Base-by-base conservation (phyloP, 2,797 vertebrate genomes). In the Clarias laeviceps region DNA sequence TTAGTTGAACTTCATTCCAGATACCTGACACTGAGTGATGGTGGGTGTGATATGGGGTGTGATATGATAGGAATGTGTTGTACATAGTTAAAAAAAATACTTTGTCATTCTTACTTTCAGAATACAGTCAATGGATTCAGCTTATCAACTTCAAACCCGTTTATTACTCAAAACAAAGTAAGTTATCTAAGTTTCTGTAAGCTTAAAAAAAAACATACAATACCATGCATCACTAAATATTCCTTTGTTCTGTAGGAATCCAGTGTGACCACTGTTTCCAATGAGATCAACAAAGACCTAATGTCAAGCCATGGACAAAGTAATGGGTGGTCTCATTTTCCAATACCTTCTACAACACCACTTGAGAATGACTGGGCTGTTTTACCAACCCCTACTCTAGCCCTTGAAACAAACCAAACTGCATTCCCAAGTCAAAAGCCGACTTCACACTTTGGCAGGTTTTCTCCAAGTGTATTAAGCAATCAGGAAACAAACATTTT, bases 401-500 rank as follows among this genome's bases (percentile, higher is more conserved):
- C 12, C 56, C 14, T 29, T n/a, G 70, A 78, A 22, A 32, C 27
- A 20, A 74, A 62, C 27, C 86, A 87, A 37, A 77, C 5, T 59
- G 54, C 84, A 32, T 54, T 74, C 14, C 22, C 34, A 4, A 87
- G 73, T 65, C 59, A 5, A 0, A 0, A 17, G 2, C 37, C 7
- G 85, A 90, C 40, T 15, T 22, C 77, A 0, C 0, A 79, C 29
- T 0, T 77, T 18, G 29, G 70, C 18, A 15, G 22, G 69, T 78
- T 61, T 82, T 66, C 84, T 84, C n/a, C 72, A 80, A 9, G 69
- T 40, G 17, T 65, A 90, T 54, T 83, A 24, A 90, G 86, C 5
- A 68, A 61, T 18, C 81, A 86, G 17, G 88, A 87, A 34, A 14
- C 85, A 22, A 89, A 92, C 56, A 84, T 92, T 72, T 93, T 94